These are phyloP conservation scores for Aporophyla nigra DNA, from an alignment of 2,888 invertebrate genomes.

Conservation along the genomic window DNA sequence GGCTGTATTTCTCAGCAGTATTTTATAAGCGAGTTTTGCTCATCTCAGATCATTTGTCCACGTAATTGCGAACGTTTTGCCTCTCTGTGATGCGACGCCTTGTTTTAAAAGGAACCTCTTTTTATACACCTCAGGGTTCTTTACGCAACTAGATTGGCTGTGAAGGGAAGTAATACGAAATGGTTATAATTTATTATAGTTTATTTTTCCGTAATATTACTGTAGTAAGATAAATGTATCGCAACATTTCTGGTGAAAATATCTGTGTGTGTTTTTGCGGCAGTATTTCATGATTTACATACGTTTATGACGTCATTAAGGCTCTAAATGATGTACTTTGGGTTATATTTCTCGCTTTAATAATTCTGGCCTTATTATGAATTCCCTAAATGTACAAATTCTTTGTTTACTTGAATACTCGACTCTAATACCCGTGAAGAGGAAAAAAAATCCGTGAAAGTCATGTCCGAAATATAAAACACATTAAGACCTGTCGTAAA, in stretches of 20 bases:
- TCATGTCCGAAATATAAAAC: conserved; percentile 13
- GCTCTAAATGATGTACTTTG: conserved; percentile 44
- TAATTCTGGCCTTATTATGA: conserved; percentile 36
- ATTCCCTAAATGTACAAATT: conserved; percentile 31
- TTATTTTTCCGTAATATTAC: conserved; percentile 36
- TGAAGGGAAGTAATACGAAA: conserved; percentile 59
- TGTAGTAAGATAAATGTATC: conserved; percentile 30
- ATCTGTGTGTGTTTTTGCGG: conserved; percentile 20
- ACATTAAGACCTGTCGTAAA: conserved; percentile 7
- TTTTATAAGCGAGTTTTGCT: conserved; percentile 71
- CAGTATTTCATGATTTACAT: conserved; percentile 53
- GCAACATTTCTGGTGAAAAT: conserved; percentile 11
- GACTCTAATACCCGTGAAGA: not conserved
- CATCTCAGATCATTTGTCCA: conserved; percentile 75
- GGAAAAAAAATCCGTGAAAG: not conserved
- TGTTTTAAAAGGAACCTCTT: conserved; percentile 71
- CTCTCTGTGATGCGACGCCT: conserved; percentile 69
- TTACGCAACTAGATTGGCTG: conserved; percentile 54
- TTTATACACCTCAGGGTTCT: conserved; percentile 65
- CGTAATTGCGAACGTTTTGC: conserved; percentile 75
- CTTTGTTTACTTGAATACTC: conserved; percentile 21
- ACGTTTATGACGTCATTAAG: conserved; percentile 56
- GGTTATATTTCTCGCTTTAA: conserved; percentile 23
- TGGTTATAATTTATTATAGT: conserved; percentile 57
- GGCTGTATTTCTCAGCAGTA: conserved; percentile 63